Evolutionary conservation across 2,113 vertebrate species (phyloP), one percentile per base, ranked within the genome.

Genomic region (Neogale vison): DNA sequence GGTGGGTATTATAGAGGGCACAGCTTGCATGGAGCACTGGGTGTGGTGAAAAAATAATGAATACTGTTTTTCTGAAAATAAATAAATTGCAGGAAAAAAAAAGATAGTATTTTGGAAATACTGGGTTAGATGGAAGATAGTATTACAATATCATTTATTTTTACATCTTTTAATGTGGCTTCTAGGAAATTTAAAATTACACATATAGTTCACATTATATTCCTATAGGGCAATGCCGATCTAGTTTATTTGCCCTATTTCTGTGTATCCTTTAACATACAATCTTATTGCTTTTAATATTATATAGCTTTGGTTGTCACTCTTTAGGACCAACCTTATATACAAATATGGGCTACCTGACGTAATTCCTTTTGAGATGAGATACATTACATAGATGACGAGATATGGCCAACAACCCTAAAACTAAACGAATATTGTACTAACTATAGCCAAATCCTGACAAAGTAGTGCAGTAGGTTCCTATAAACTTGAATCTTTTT

Each of bases 121-220:
- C 4, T 82, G 47, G 17, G 17, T 57, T 82, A 82, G 67, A 82
- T 13, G 50, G 87, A 95, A 82, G 24, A 36, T 4, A 65, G 18
- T n/a, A 63, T 90, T 90, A 79, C 88, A 92, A 89, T 82, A 50
- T 84, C 20, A 87, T 65, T 83, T 67, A 42, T 83, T 97, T 84
- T 96, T 47, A 82, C 14, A 59, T 72, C 67, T 85, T 67, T 67
- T 84, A 83, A 72, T 45, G 23, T 69, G 39, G 15, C 20, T 47
- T 11, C 55, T 71, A n/a, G 42, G 61, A 74, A 85, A 34, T 89
- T 91, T 96, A 52, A 86, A 61, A 55, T 55, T 65, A 80, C 3
- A n/a, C 18, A 17, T 52, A 7, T 57, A 10, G 10, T 20, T 89
- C 18, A 31, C 13, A 59, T 39, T 39, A 81, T n/a, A 61, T 67